Evolutionary conservation across 2,797 vertebrate species (phyloP), one percentile per base, ranked within the genome.

Genomic region (Alosa sapidissima): DNA sequence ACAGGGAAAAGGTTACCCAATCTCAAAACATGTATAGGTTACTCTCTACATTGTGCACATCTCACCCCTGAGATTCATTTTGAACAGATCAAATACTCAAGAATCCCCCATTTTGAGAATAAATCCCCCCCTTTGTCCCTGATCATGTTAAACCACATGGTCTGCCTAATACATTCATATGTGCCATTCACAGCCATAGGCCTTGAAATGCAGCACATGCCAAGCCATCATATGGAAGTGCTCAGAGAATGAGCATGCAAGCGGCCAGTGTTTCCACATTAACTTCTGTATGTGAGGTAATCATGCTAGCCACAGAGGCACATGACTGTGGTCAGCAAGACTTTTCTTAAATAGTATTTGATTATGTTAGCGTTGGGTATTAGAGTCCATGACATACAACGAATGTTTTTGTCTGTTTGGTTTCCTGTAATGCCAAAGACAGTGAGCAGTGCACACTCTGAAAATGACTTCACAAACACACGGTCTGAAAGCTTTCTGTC

Each of bases 231-330:
- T 81, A 65, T 75, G 81, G 49, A 83, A 86, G 48, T 75, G 19
- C 54, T 85, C 28, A 65, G 36, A 14, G 82, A 65, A 51, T 68
- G 28, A 68, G 62, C 62, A 75, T 28, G 78, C 60, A 60, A 72
- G 52, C 11, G 28, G 51, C 45, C 68, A 84, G 75, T 81, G 82
- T 81, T 86, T 65, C 65, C 58, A 60, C 72, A 83, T 65, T 60
- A 81, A 36, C n/a, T 6, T 24, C 7, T n/a, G 45, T 54, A 47
- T 54, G 36, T 86, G 83, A 86, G 48, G 81, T 83, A 78, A 87
- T 55, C n/a, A 21, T 13, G 33, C 54, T 82, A 52, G 82, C 13
- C 65, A 41, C 49, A 51, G 81, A 49, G 24, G 45, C 24, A 51
- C 36, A 86, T 84, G 21, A 28, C 75, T 83, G 75, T 81, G 84